These are phyloP conservation scores for Acrossocheilus fasciatus DNA, from an alignment of 2,797 vertebrate species.

Conservation along the genomic window DNA sequence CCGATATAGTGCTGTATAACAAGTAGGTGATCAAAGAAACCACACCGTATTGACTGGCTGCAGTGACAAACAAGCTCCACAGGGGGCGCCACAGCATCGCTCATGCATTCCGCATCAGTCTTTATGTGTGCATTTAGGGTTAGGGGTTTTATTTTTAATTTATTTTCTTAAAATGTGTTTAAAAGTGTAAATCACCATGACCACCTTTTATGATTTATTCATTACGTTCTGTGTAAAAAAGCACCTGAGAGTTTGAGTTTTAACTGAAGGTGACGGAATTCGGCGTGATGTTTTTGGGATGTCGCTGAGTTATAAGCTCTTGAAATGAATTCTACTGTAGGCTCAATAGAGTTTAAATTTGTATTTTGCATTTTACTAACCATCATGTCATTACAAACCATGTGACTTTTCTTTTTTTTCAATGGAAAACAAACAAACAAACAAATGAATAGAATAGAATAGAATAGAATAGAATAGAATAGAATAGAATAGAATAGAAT, in stretches of 20 bases:
- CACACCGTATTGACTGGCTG: not conserved
- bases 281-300: not conserved
- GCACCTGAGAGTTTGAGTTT: not conserved
- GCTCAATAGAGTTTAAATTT: not conserved
- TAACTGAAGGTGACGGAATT: not conserved
- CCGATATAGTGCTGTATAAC: conserved; percentile 86
- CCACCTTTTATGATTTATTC: no score
- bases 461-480: no score
- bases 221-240: not conserved
- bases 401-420: not conserved
- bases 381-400: not conserved
- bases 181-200: not conserved
- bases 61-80: not conserved
- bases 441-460: no score
- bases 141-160: not conserved
- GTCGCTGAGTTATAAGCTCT: not conserved
- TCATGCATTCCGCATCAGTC: not conserved
- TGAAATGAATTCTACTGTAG: not conserved
- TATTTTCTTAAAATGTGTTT: not conserved
- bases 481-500: no score
- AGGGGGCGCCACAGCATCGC: not conserved
- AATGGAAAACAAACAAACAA: not conserved
- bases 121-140: not conserved
- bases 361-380: no score
- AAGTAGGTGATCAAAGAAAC: conserved; percentile 73